phyloP scores from a whole-genome alignment of 2,888 invertebrate genomes.

The Orthonevra nobilis region DNA sequence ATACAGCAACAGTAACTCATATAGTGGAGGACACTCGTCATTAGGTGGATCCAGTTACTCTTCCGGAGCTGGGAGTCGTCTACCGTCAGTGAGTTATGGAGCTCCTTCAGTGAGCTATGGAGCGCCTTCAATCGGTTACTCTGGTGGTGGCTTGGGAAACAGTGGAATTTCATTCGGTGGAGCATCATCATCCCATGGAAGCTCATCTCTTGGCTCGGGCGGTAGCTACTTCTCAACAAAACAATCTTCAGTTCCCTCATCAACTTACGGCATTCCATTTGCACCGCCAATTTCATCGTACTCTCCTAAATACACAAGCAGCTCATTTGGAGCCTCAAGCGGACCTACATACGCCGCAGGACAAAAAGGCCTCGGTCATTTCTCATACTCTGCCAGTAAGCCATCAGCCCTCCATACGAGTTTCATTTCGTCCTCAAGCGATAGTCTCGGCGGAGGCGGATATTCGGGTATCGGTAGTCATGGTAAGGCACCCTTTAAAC shows the following conservation, averaged over 20 bases:
- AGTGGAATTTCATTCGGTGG: constrained; percentile 22
- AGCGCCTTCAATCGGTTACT: constrained; percentile 26
- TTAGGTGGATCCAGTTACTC: constrained; percentile 53
- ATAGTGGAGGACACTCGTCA: constrained; percentile 43
- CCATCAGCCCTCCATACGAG: constrained; percentile 76
- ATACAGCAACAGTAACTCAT: constrained; percentile 38
- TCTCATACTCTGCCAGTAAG: constrained; percentile 75
- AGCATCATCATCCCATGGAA: constrained; percentile 3
- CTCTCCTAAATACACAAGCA: constrained; percentile 59
- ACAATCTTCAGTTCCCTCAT: constrained; percentile 33
- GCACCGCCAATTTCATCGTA: constrained; percentile 55
- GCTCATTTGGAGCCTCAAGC: constrained; percentile 58
- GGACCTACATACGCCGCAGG: constrained; percentile 77
- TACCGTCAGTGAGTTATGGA: constrained; percentile 41
- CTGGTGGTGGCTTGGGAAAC: constrained; percentile 18
- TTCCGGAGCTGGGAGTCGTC: constrained; percentile 36
- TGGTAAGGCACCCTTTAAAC: constrained; percentile 76
- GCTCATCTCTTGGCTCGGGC: constrained; percentile 29
- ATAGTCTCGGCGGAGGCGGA: constrained; percentile 48
- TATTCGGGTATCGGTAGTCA: constrained; percentile 41
- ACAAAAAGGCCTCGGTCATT: constrained; percentile 78
- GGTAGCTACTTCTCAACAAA: constrained; percentile 38
- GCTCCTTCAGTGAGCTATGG: constrained; percentile 28
- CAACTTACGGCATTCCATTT: constrained; percentile 42
- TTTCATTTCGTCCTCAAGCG: constrained; percentile 61